Percentiles rank a stretch among this genome's conserved stretches.
phyloP scores from a whole-genome alignment of 2,888 invertebrate genomes.

The Venusia cambrica region DNA sequence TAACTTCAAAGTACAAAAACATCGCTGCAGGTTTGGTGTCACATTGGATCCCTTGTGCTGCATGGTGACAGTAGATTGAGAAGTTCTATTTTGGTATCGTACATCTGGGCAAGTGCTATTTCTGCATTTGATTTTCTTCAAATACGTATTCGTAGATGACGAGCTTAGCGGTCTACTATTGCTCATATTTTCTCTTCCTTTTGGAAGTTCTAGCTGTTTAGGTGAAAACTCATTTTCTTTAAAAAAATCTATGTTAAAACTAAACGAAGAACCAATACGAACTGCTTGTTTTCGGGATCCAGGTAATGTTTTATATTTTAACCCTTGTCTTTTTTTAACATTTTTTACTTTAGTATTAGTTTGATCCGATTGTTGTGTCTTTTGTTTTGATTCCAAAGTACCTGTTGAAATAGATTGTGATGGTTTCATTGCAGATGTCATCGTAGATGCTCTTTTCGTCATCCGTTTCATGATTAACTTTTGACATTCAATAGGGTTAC shows the following conservation, averaged over 20 bases:
- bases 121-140: slow-evolving; percentile 9
- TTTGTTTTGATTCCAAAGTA: slow-evolving; percentile 14
- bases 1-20: slow-evolving; percentile 15
- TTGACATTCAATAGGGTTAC: slow-evolving; percentile 36
- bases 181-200: slow-evolving; percentile 7
- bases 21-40: slow-evolving; percentile 8
- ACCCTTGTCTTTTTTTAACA: slow-evolving; percentile 1
- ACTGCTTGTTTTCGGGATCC: slow-evolving; percentile 20
- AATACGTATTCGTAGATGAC: slow-evolving; percentile 9
- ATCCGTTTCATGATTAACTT: slow-evolving; percentile 39
- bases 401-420: slow-evolving; percentile 22
- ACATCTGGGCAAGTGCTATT: slow-evolving; percentile 4
- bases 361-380: slow-evolving; percentile 12
- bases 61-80: slow-evolving; percentile 16
- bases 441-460: slow-evolving; percentile 31
- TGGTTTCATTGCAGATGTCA: slow-evolving; percentile 29
- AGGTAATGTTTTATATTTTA: slow-evolving; percentile 12
- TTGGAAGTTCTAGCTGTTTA: background rate
- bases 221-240: slow-evolving; percentile 28
- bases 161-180: no score
- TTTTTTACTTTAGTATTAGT: slow-evolving; percentile 4
- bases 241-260: slow-evolving; percentile 38
- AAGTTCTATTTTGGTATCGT: slow-evolving; percentile 2
- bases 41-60: slow-evolving; percentile 9
- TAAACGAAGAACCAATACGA: slow-evolving; percentile 37